phyloP scores from a whole-genome alignment of 1,140 invertebrate genomes.

The Drosophila setifemur region DNA sequence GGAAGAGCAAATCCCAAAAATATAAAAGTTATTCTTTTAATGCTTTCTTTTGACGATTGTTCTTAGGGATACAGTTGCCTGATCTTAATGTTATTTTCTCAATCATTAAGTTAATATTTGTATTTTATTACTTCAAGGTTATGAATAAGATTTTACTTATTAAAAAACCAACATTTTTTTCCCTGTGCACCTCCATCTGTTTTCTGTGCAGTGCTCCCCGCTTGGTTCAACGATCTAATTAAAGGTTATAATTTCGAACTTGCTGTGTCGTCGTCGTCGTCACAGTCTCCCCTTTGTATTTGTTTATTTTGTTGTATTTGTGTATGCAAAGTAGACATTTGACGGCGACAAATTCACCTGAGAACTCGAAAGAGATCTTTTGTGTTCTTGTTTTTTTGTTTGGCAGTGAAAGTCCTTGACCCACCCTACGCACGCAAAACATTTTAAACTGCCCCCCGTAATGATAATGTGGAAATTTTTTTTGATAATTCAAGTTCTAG shows the following conservation, averaged over 20 bases:
- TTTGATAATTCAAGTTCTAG: no score
- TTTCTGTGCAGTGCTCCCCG: conserved; percentile 34
- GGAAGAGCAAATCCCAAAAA: no score
- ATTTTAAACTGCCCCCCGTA: no score
- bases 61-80: no score
- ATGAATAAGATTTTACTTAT: no score
- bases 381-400: not conserved
- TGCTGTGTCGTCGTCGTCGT: not conserved
- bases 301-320: conserved; percentile 30
- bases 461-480: no score
- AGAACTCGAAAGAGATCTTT: conserved; percentile 16
- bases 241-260: conserved; percentile 72
- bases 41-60: no score
- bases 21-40: no score
- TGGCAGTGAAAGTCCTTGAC: conserved; percentile 24
- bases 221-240: conserved; percentile 80
- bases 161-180: no score
- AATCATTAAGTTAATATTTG: no score
- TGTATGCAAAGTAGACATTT: conserved; percentile 25
- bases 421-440: conserved; percentile 19
- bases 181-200: conserved; percentile 1
- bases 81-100: no score
- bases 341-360: conserved; percentile 27
- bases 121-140: no score
- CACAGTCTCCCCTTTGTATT: not conserved